These are phyloP conservation scores for Pangasius krempfi DNA, from an alignment of 2,797 vertebrate genomes.

Conservation along the genomic window DNA sequence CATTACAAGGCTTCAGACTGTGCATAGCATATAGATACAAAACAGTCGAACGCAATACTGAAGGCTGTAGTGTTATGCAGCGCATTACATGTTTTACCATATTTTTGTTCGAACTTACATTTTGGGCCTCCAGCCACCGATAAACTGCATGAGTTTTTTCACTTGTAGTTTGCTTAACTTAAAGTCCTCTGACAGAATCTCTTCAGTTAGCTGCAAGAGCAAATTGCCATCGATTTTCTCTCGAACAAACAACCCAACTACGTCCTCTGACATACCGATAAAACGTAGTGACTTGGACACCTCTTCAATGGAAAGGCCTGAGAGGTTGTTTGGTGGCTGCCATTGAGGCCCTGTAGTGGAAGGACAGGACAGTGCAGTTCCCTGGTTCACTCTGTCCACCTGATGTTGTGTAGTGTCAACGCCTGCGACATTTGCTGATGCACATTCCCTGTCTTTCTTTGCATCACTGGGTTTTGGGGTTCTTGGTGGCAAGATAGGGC, in stretches of 20 bases:
- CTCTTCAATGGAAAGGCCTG: conserved; percentile 91
- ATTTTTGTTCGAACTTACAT: conserved; percentile 73
- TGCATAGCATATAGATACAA: conserved; percentile 83
- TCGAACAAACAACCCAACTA: conserved; percentile 85
- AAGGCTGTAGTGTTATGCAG: conserved; percentile 61
- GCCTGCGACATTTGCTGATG: conserved; percentile 4
- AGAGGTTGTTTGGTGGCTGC: conserved; percentile 78
- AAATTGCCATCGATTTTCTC: conserved; percentile 98
- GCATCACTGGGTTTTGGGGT: conserved; percentile 79
- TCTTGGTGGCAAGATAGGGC: conserved; percentile 91
- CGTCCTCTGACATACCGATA: conserved; percentile 91
- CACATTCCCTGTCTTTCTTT: conserved; percentile 69
- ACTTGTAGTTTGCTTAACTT: conserved; percentile 96
- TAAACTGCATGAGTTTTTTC: conserved; percentile 98
- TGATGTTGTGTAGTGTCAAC: conserved; percentile 76
- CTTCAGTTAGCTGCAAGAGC: conserved; percentile 93
- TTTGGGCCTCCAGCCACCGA: conserved; percentile 96
- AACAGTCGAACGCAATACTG: conserved; percentile 78
- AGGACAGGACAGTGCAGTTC: conserved; percentile 74
- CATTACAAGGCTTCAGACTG: conserved; percentile 72
- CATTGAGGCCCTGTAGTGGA: conserved; percentile 59
- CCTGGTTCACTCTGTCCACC: conserved; percentile 71
- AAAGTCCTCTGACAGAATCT: conserved; percentile 96
- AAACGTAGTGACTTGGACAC: conserved; percentile 93
- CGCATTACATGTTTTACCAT: conserved; percentile 53